phyloP scores from a whole-genome alignment of 1,140 invertebrate genomes.

The Anastrepha obliqua region DNA sequence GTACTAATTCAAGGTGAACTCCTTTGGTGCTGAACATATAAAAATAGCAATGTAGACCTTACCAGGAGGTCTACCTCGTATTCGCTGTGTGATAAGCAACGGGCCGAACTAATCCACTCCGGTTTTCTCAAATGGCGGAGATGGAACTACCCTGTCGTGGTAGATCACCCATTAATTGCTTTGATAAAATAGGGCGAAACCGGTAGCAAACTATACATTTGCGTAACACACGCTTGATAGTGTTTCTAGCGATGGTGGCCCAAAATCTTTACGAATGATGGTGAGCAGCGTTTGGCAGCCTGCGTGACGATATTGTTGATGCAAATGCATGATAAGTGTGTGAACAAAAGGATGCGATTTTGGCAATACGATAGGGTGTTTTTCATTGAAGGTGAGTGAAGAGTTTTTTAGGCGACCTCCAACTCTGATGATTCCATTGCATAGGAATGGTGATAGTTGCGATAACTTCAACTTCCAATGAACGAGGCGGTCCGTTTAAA shows the following conservation, averaged over 20 bases:
- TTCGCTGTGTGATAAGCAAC: not conserved
- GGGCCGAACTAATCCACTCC: constrained; percentile 42
- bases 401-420: constrained; percentile 63
- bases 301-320: constrained; percentile 51
- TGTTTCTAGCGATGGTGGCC: not conserved
- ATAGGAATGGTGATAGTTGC: constrained; percentile 57
- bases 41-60: constrained; percentile 60
- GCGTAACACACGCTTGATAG: not conserved
- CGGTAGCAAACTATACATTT: not conserved
- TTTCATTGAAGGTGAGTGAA: constrained; percentile 52
- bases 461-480: not conserved
- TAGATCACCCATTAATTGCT: too few relatives aligned
- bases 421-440: constrained; percentile 62
- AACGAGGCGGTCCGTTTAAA: not conserved
- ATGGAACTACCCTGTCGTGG: too few relatives aligned
- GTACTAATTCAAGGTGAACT: constrained; percentile 64
- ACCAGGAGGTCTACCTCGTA: not conserved
- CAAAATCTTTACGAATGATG: constrained; percentile 18
- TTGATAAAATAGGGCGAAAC: not conserved
- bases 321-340: constrained; percentile 10
- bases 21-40: constrained; percentile 62
- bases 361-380: constrained; percentile 57
- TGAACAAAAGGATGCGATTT: constrained; percentile 38
- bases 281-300: too few relatives aligned
- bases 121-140: not conserved